Base-by-base conservation (phyloP, 2,888 invertebrate genomes). In the Melanostoma mellinum region DNA sequence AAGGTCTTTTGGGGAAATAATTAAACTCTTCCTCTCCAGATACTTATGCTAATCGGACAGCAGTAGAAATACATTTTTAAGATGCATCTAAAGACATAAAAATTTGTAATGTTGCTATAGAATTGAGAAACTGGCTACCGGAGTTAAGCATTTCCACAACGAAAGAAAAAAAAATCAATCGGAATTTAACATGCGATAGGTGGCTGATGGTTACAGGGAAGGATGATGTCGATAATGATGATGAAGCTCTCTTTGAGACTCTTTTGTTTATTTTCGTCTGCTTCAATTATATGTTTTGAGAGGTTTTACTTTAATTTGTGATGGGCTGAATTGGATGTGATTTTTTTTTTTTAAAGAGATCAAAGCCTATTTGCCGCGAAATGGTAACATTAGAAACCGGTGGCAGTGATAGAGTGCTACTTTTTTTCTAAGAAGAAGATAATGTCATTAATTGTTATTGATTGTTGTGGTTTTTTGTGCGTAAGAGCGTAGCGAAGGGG, bases 101-200 rank as follows among this genome's bases (percentile, higher is more conserved):
- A 82, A 40, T 68, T 77, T 82, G 72, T 82, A 73, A 77, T 65
- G 46, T 61, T 46, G n/a, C 73, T 48, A 68, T 61, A 10, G 46
- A 65, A 61, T 48, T 33, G n/a, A 60, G 38, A 40, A 53, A 20
- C 9, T 58, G 55, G 81, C 81, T 81, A 81, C 81, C 67, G 81
- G 81, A 73, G 77, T 77, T 76, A 20, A 77, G 76, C 81, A 82
- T 32, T 77, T 68, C 36, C 55, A 40, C n/a, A 8, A 72, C 58
- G 67, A 50, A 6, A 4, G 32, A 56, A 20, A 40, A 30, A 78
- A 52, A 53, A 32, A 33, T 35, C 79, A 61, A 60, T 67, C 46
- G 20, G 52, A 71, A 73, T 73, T n/a, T n/a, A 72, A 72, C 67
- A 73, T 67, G 71, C 60, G 48, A 78, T 67, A 35, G 44, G 46